A percentile compares a stretch with the other conserved stretches of the same genome.
Evolutionary conservation across 2,888 invertebrate genomes (phyloP).

Genomic region (Cephalotes varians): DNA sequence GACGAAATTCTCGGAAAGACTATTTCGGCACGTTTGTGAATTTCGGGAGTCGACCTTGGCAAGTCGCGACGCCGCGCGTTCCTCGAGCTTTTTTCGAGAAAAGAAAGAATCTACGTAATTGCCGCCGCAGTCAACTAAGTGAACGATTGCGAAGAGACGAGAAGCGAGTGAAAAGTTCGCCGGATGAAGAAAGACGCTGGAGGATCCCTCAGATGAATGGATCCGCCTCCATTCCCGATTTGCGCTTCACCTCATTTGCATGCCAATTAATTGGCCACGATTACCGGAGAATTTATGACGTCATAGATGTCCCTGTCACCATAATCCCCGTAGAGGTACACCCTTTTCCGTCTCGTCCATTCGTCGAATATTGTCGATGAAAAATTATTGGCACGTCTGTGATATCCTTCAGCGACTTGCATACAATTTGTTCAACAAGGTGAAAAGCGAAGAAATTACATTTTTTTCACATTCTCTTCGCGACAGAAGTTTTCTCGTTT

Average conservation of each 20-base stretch:
- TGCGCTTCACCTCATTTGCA: constrained; percentile 72
- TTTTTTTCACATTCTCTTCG: constrained; percentile 1
- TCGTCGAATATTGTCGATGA: constrained; percentile 17
- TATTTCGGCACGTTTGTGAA: constrained; percentile 76
- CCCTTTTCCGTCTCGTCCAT: constrained; percentile 18
- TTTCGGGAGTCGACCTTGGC: constrained; percentile 65
- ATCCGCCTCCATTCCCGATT: constrained; percentile 65
- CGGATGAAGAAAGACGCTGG: not conserved
- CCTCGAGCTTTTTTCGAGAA: not conserved
- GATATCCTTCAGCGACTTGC: not conserved
- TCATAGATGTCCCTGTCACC: constrained; percentile 35
- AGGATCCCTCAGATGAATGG: constrained; percentile 51
- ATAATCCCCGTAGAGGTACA: constrained; percentile 33
- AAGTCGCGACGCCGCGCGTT: constrained; percentile 34
- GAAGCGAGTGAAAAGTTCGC: constrained; percentile 20
- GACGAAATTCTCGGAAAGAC: constrained; percentile 73
- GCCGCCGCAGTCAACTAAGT: constrained; percentile 12
- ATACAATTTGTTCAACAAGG: constrained; percentile 24
- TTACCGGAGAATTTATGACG: constrained; percentile 71
- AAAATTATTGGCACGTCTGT: constrained; percentile 32
- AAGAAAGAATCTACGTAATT: not conserved
- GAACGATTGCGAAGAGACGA: not conserved
- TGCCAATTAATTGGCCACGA: constrained; percentile 72
- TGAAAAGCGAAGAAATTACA: constrained; percentile 13
- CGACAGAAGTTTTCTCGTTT: not conserved